Base-by-base conservation (phyloP, 2,797 vertebrate genomes). In the Gorsachius magnificus region DNA sequence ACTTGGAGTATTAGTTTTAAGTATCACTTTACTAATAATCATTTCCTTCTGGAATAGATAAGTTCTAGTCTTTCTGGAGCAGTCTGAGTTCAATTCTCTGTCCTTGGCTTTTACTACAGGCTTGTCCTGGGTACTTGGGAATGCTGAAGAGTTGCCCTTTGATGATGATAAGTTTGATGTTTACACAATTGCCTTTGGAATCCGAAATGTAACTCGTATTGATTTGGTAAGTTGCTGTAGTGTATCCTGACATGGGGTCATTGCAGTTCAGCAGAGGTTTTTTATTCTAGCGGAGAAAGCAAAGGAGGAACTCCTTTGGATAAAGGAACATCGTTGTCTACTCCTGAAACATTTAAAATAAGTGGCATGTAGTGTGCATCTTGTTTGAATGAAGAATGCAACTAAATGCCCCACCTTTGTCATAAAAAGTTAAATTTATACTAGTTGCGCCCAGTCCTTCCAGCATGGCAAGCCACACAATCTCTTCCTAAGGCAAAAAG, bases 71-170 rank as follows among this genome's bases (percentile, higher is more conserved):
- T 83, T 88, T 75, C 43, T 83, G 26, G 74, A 82, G 25, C n/a
- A 82, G 35, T 54, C 41, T 28, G 50, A 54, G 9, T 86, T 88
- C 16, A 54, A 4, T 65, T 19, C 20, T 12, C 2, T 89, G 36
- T 89, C 94, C 31, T 91, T 88, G 46, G 16, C 6, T 93, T 94
- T 86, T 93, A 71, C 63, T 74, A 54, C 96, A 99, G 99, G 99
- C 71, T 98, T 99, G 76, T 98, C 99, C 7, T 99, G 99, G 99
- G 99, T 99, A 26, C 98, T 99, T 64, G 99, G 99, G 11, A 98
- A 99, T 87, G 99, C 99, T 10, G 99, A 99, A 96, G 99, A 99
- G 95, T 97, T 99, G 60, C 99, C 99, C 25, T 99, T 99, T 26
- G 98, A 98, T 18, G 99, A 99, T 45, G 96, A 99, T 88, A 99